Evolutionary conservation across 2,113 vertebrate genomes (phyloP), one percentile per base, ranked within the genome.

Genomic region (Riparia riparia): DNA sequence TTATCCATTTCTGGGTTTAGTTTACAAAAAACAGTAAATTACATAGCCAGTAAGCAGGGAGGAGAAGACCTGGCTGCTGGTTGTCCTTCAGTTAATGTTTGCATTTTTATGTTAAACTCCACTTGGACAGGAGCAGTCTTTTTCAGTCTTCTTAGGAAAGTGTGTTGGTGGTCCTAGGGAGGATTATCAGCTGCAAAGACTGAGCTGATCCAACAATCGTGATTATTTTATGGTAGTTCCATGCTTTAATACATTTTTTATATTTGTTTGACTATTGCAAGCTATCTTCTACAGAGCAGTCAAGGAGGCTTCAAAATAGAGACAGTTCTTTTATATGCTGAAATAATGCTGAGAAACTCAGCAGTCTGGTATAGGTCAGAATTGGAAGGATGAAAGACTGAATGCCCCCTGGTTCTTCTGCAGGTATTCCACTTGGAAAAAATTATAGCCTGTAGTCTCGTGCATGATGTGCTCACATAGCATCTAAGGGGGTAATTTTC

Each of bases 391-490:
- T 11, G 45, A 32, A 57, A 95, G 60, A n/a, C 26, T 11, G 29
- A 86, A 45, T 80, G 28, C 29, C 21, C 14, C 41, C 39, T 32
- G 60, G 22, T 82, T 90, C 66, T 83, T 87, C 12, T 68, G 73
- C 57, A 66, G 34, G 25, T 65, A 58, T 50, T 65, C 56, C 63
- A 61, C 39, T 47, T 83, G 24, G 32, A 50, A 86, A 56, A 64
- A 80, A 32, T 34, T 10, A 18, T 6, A 93, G 51, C 29, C 29
- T 58, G 1, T 41, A 42, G 24, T 71, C 47, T 79, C 0, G 0
- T 42, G 26, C 1, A 0, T 32, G 56, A 51, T 60, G 31, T 32
- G 6, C 25, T 53, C 12, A 1, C 18, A 16, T 58, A 8, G 17
- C 47, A 31, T 83, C 56, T 57, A 53, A 74, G 45, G 29, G 17